These are phyloP conservation scores for Telmatochromis brachygnathus DNA, from an alignment of 2,113 vertebrate species.

Conservation along the genomic window DNA sequence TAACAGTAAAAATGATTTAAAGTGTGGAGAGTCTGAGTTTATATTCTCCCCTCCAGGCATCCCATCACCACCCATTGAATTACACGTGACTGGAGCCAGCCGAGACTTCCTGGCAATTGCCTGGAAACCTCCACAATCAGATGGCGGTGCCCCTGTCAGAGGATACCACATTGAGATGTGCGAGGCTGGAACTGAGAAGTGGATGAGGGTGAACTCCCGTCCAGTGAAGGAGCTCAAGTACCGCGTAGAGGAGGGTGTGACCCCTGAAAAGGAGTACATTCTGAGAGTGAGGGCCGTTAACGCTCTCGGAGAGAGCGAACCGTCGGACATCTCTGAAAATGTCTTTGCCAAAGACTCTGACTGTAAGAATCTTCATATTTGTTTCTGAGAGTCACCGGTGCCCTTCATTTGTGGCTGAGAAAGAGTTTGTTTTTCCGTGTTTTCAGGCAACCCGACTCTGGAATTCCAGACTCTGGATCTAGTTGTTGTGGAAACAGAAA, in stretches of 20 bases:
- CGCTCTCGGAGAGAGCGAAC: slow-evolving; percentile 86
- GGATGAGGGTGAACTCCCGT: slow-evolving; percentile 96
- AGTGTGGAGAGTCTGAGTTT: not conserved
- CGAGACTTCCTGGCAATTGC: slow-evolving; percentile 85
- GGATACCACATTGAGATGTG: slow-evolving; percentile 97
- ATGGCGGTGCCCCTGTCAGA: slow-evolving; percentile 85
- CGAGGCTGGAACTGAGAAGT: slow-evolving; percentile 93
- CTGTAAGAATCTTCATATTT: slow-evolving; percentile 73
- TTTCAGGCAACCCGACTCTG: slow-evolving; percentile 85
- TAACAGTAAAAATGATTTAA: not conserved
- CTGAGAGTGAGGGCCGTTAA: slow-evolving; percentile 94
- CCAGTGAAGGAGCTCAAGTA: slow-evolving; percentile 94
- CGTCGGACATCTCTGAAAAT: slow-evolving; percentile 95
- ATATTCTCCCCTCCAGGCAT: slow-evolving; percentile 62
- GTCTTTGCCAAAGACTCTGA: slow-evolving; percentile 93
- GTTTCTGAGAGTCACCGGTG: not conserved
- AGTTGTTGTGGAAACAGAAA: slow-evolving; percentile 90
- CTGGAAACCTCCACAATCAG: slow-evolving; percentile 91
- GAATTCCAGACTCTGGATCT: slow-evolving; percentile 90
- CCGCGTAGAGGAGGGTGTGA: slow-evolving; percentile 85
- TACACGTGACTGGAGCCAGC: slow-evolving; percentile 90
- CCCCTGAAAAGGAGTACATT: slow-evolving; percentile 93
- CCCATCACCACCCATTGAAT: slow-evolving; percentile 89
- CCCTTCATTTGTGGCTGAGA: not conserved
- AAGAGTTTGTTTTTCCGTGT: not conserved